Percentiles rank a stretch among this genome's conserved stretches.
These are phyloP conservation scores for Acanthopagrus latus DNA, from an alignment of 2,797 vertebrate species.

Conservation along the genomic window DNA sequence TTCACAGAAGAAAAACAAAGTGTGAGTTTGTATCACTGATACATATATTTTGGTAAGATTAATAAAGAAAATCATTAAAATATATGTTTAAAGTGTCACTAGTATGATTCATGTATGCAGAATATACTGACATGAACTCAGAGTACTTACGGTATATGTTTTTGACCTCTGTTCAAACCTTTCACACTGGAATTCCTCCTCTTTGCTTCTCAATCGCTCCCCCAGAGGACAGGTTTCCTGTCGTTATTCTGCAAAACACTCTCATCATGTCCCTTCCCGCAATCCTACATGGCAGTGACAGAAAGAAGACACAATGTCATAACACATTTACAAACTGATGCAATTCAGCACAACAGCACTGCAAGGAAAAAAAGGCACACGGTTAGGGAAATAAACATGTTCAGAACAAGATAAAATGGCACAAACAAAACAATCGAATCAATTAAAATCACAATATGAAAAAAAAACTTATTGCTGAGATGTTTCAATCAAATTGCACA, in stretches of 20 bases:
- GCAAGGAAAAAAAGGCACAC: neutral
- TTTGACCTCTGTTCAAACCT: constrained; percentile 14
- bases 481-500: neutral
- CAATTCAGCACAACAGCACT: neutral
- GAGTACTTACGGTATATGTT: neutral
- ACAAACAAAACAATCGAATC: neutral
- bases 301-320: neutral
- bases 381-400: neutral
- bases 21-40: constrained; percentile 74
- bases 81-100: constrained; percentile 19
- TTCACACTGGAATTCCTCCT: constrained; percentile 22
- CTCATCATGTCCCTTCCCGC: constrained; percentile 15
- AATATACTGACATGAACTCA: neutral
- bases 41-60: constrained; percentile 75
- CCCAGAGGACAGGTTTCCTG: constrained; percentile 44
- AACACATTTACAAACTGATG: constrained; percentile 8
- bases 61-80: constrained; percentile 65
- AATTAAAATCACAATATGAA: neutral
- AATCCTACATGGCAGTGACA: neutral
- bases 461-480: neutral
- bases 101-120: constrained; percentile 18
- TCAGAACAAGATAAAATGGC: neutral
- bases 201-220: constrained; percentile 18
- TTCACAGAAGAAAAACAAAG: constrained; percentile 57
- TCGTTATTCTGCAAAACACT: constrained; percentile 50